Evolutionary conservation across 2,888 invertebrate species (phyloP).

Genomic region (Rotaria socialis): DNA sequence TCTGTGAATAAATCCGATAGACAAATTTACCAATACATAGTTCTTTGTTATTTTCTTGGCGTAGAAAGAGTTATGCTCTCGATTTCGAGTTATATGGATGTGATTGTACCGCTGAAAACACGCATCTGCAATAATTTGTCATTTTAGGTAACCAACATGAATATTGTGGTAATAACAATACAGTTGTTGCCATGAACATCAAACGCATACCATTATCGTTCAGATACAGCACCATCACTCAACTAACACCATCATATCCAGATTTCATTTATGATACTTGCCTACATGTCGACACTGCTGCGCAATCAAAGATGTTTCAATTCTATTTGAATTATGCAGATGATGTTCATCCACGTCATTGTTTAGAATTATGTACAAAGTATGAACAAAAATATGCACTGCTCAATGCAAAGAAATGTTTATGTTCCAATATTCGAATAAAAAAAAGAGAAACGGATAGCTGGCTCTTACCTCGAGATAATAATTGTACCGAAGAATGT

Average conservation of each 20-base stretch:
- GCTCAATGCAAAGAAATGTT: neutral
- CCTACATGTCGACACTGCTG: neutral
- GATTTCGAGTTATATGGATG: no score
- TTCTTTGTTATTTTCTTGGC: no score
- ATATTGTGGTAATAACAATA: neutral
- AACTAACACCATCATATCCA: neutral
- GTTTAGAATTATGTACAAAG: neutral
- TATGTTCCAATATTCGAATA: neutral
- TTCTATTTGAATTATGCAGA: neutral
- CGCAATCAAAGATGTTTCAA: neutral
- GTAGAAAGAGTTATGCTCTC: no score
- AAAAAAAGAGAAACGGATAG: neutral
- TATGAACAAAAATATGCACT: conserved; percentile 26
- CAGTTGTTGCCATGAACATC: neutral
- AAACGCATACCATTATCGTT: neutral
- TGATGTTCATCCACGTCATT: neutral
- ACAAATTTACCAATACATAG: no score
- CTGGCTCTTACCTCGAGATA: no score
- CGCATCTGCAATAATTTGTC: no score
- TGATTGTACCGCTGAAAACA: no score
- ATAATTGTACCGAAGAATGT: neutral
- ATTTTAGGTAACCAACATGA: neutral
- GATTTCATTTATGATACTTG: neutral
- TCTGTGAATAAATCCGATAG: no score
- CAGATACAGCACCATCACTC: neutral